Evolutionary conservation across 2,797 vertebrate genomes (phyloP), one percentile per base, ranked within the genome.

Genomic region (Anableps anableps): DNA sequence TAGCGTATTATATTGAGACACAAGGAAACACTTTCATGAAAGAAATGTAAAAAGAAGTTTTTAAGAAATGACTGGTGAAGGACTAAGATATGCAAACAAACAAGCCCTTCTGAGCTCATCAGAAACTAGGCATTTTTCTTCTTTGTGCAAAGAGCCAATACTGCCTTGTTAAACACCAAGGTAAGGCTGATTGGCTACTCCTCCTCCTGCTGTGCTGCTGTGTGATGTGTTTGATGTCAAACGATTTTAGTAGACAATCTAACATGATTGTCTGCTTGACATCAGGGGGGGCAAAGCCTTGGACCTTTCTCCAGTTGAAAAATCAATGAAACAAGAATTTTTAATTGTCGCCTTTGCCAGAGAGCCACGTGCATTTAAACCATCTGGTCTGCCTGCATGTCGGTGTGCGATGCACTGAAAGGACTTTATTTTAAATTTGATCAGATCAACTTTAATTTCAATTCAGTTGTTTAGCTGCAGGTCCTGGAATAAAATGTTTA

Each of bases 161-260:
- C 74, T 70, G 55, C 75, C 78, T 84, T 66, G 73, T 86, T 88
- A 88, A 88, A 83, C 80, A 77, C 43, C 14, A 5, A 77, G 60
- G 21, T 78, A 43, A 58, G 31, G 70, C 83, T 87, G 89, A 93
- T 82, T 85, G 85, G 58, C 77, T 71, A 43, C 78, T 76, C 53
- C 70, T 68, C 81, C 71, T 74, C 76, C 76, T 5, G 60, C 84
- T 82, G 71, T 13, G 51, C 66, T 16, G 51, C 82, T 50, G 17
- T 38, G 73, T 5, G 14, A 58, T 21, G 78, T 50, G 64, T 64
- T 82, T 76, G 75, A 72, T 75, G 78, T 66, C 60, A 82, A 82
- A 90, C 73, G 19, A 88, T 88, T 88, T 86, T 77, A 83, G 74
- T 55, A 75, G 80, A 86, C 86, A 80, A 80, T 85, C 84, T 87